Evolutionary conservation across 2,797 vertebrate genomes (phyloP).

Genomic region (Labroides dimidiatus): DNA sequence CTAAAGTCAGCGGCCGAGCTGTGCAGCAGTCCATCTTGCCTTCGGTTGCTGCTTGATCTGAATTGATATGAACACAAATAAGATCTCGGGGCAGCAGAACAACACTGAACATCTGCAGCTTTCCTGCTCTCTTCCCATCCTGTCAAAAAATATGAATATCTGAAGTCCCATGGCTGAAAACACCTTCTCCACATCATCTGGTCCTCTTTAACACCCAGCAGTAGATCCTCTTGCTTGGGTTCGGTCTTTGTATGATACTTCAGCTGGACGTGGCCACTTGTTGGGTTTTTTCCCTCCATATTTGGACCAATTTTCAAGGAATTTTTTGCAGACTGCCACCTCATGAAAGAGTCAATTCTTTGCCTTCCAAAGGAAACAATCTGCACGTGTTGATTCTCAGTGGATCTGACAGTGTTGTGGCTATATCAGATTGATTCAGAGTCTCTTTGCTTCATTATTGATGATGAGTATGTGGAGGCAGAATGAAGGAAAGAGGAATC

Average conservation of each 20-base stretch:
- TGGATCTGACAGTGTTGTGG: constrained; percentile 22
- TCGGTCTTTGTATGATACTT: constrained; percentile 58
- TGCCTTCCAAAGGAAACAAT: constrained; percentile 67
- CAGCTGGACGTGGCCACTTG: constrained; percentile 55
- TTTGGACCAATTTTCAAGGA: constrained; percentile 61
- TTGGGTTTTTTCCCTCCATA: constrained; percentile 27
- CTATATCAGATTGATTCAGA: constrained; percentile 31
- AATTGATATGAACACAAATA: constrained; percentile 42
- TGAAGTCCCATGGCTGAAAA: constrained; percentile 59
- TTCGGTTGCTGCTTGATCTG: constrained; percentile 36
- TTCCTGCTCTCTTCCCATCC: constrained; percentile 54
- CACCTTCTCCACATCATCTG: constrained; percentile 72
- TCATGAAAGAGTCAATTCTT: constrained; percentile 71
- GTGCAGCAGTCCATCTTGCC: constrained; percentile 32
- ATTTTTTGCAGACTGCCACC: constrained; percentile 43
- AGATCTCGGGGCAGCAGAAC: constrained; percentile 51
- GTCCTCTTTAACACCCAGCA: constrained; percentile 68
- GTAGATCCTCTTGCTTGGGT: constrained; percentile 48
- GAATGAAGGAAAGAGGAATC: constrained; percentile 22
- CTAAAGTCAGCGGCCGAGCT: constrained; percentile 20
- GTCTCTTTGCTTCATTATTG: constrained; percentile 7
- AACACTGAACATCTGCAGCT: constrained; percentile 68
- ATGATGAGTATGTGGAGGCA: constrained; percentile 30
- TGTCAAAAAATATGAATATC: constrained; percentile 55
- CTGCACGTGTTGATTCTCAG: constrained; percentile 52